A percentile compares a stretch with the other conserved stretches of the same genome.
phyloP scores from a whole-genome alignment of 2,113 vertebrate genomes.

The Paratilapia polleni region DNA sequence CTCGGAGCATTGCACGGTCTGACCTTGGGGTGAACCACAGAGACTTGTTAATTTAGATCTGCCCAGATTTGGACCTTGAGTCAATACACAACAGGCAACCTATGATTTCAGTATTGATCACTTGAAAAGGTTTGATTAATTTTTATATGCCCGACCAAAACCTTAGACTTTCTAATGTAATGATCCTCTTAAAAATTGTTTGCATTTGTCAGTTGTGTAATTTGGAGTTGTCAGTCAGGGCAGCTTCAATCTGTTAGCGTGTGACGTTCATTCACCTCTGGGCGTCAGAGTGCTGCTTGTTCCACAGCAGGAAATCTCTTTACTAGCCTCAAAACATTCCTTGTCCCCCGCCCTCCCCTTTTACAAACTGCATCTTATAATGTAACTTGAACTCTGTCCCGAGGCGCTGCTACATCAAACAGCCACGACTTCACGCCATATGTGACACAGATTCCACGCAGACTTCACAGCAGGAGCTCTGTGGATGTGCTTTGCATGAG shows the following conservation, averaged over 20 bases:
- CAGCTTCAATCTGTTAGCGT: constrained; percentile 71
- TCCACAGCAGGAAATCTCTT: constrained; percentile 70
- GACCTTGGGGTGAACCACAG: too few relatives aligned
- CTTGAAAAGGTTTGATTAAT: not conserved
- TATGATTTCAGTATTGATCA: not conserved
- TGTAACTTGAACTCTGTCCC: constrained; percentile 73
- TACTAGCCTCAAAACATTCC: constrained; percentile 56
- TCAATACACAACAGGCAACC: not conserved
- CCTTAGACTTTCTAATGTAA: not conserved
- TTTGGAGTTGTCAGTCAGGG: constrained; percentile 38
- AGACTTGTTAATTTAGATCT: too few relatives aligned
- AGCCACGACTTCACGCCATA: constrained; percentile 43
- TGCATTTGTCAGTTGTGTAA: not conserved
- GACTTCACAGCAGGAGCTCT: constrained; percentile 32
- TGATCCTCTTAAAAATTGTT: not conserved
- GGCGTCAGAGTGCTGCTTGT: constrained; percentile 40
- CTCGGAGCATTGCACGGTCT: too few relatives aligned
- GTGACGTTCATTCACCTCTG: constrained; percentile 30
- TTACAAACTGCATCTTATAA: constrained; percentile 70
- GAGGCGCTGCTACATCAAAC: constrained; percentile 69
- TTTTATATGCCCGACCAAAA: not conserved
- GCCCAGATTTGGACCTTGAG: too few relatives aligned
- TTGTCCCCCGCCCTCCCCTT: constrained; percentile 30
- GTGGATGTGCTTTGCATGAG: constrained; percentile 35
- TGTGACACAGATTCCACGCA: constrained; percentile 61